phyloP scores from a whole-genome alignment of 2,797 vertebrate species.

The Myiotriccus ornatus region DNA sequence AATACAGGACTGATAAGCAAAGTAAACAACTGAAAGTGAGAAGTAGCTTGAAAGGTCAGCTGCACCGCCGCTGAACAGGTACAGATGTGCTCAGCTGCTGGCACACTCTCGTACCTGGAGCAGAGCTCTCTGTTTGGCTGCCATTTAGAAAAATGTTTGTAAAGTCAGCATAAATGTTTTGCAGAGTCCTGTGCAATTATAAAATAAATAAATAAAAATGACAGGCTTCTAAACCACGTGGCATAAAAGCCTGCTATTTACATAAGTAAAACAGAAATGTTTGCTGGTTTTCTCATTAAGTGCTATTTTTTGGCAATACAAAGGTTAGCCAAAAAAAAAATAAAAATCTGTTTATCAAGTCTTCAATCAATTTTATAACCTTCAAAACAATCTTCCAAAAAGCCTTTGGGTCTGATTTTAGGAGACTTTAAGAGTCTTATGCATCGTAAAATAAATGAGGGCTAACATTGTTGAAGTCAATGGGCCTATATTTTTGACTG shows the following conservation, averaged over 20 bases:
- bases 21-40: slow-evolving; percentile 39
- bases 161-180: background rate
- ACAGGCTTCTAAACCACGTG: background rate
- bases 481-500: background rate
- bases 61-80: fast-evolving
- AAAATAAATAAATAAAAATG: background rate
- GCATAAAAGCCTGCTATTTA: background rate
- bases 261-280: background rate
- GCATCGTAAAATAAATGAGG: background rate
- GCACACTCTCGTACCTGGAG: background rate
- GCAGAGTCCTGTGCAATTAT: background rate
- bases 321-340: background rate
- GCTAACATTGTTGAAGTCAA: background rate
- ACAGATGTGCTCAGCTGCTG: background rate
- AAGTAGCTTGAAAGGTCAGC: slow-evolving; percentile 13
- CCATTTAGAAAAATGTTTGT: background rate
- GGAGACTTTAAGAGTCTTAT: background rate
- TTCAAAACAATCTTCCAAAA: background rate
- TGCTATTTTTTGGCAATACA: background rate
- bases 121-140: background rate
- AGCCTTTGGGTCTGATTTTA: background rate
- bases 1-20: slow-evolving; percentile 30
- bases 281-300: background rate
- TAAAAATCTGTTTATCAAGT: background rate
- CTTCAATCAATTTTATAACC: background rate